Evolutionary conservation across 2,888 invertebrate genomes (phyloP).

Genomic region (Syritta pipiens): DNA sequence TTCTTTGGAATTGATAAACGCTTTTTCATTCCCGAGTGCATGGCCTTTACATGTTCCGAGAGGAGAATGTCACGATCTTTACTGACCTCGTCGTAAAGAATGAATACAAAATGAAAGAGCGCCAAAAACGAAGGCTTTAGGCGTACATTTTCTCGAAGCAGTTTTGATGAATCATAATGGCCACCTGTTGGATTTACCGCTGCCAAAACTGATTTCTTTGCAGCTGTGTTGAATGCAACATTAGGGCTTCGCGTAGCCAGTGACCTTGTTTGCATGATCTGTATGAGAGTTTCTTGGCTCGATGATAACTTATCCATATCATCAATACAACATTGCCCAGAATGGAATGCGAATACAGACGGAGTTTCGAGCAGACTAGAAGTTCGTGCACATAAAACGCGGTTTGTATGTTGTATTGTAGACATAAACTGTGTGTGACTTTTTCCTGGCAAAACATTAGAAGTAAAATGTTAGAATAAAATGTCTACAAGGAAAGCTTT

Average conservation of each 20-base stretch:
- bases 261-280: conserved; percentile 96
- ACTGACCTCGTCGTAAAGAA: conserved; percentile 92
- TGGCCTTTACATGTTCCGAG: conserved; percentile 86
- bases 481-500: too few species aligned
- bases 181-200: conserved; percentile 96
- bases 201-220: conserved; percentile 91
- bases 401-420: not conserved
- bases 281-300: conserved; percentile 90
- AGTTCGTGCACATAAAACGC: not conserved
- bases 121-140: conserved; percentile 92
- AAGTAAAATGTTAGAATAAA: not conserved
- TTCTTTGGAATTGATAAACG: conserved; percentile 72
- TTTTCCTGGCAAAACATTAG: conserved; percentile 1
- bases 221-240: conserved; percentile 89
- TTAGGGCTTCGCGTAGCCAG: conserved; percentile 96
- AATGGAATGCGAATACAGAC: conserved; percentile 90
- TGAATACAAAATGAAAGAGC: conserved; percentile 95
- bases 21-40: conserved; percentile 82
- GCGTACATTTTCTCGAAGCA: conserved; percentile 93
- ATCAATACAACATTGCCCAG: conserved; percentile 95
- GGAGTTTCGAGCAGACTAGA: conserved; percentile 85
- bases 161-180: conserved; percentile 92
- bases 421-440: not conserved
- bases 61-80: conserved; percentile 79
- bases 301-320: conserved; percentile 95